A percentile compares a stretch with the other conserved stretches of the same genome.
These are phyloP conservation scores for Caenorhabditis inopinata DNA, from an alignment of 1,140 invertebrate genomes.

Conservation along the genomic window DNA sequence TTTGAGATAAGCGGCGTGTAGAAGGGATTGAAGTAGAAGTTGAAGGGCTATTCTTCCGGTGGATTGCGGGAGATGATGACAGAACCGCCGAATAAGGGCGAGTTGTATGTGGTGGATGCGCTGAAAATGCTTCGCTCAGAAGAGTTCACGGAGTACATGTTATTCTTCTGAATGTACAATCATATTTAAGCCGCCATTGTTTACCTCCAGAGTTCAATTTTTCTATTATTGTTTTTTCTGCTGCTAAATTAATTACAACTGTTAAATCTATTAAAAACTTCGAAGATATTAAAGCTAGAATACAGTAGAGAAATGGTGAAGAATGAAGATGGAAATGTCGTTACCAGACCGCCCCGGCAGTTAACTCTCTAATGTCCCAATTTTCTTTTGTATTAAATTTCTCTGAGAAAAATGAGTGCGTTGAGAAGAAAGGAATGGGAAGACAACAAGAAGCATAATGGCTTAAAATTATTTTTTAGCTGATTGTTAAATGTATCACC, in stretches of 20 bases:
- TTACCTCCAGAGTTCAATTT: background rate
- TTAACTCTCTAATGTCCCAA: background rate
- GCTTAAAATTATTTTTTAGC: no score
- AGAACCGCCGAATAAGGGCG: background rate
- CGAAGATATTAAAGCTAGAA: background rate
- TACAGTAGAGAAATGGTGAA: background rate
- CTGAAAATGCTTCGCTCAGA: no score
- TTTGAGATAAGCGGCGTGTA: background rate
- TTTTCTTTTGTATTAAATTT: background rate
- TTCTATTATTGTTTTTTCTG: background rate
- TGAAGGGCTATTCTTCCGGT: background rate
- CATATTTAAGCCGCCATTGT: no score
- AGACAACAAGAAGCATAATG: no score
- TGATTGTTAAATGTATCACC: no score
- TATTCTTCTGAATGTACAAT: no score
- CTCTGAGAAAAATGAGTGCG: background rate
- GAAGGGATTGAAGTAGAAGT: background rate
- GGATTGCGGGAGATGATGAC: background rate
- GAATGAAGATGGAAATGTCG: background rate
- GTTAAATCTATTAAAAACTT: background rate
- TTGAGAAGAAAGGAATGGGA: no score
- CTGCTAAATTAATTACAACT: no score
- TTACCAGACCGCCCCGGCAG: background rate
- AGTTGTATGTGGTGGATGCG: background rate
- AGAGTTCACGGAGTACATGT: no score